Percentiles rank a stretch among this genome's conserved stretches.
phyloP scores from a whole-genome alignment of 2,888 invertebrate genomes.

The Lycia hirtaria region DNA sequence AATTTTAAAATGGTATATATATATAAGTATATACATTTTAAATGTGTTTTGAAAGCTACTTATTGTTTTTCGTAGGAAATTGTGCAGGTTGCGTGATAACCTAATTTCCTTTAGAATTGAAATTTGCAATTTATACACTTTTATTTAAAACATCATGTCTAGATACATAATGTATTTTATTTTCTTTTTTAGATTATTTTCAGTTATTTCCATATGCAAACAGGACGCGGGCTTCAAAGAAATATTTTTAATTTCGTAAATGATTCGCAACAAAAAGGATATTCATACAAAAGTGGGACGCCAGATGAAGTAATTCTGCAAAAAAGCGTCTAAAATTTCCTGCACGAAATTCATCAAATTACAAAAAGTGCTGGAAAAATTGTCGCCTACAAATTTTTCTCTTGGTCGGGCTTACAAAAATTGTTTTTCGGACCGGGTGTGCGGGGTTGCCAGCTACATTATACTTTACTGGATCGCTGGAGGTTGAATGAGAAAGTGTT shows the following conservation, averaged over 20 bases:
- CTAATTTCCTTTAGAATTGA: too few species aligned
- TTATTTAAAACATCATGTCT: too few species aligned
- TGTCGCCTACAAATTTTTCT: slow-evolving; percentile 40
- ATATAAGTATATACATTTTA: neutral
- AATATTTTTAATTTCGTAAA: slow-evolving; percentile 29
- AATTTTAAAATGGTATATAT: slow-evolving; percentile 5
- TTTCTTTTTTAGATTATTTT: too few species aligned
- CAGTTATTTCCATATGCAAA: too few species aligned
- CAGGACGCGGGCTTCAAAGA: neutral
- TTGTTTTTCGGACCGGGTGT: slow-evolving; percentile 18
- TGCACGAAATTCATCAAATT: slow-evolving; percentile 49
- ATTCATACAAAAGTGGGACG: slow-evolving; percentile 14
- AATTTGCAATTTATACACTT: too few species aligned
- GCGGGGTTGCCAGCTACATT: neutral
- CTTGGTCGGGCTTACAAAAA: slow-evolving; percentile 33
- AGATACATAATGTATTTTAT: neutral
- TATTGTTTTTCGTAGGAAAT: too few species aligned
- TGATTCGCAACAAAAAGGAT: slow-evolving; percentile 10
- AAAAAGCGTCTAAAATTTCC: slow-evolving; percentile 31
- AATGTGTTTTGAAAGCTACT: neutral
- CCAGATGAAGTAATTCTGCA: slow-evolving; percentile 31
- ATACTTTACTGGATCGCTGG: slow-evolving; percentile 8
- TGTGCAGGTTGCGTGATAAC: too few species aligned
- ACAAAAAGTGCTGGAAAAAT: slow-evolving; percentile 47
- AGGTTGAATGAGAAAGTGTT: neutral